Evolutionary conservation across 1,140 invertebrate genomes (phyloP).

Genomic region (Bathynomus jamesi): DNA sequence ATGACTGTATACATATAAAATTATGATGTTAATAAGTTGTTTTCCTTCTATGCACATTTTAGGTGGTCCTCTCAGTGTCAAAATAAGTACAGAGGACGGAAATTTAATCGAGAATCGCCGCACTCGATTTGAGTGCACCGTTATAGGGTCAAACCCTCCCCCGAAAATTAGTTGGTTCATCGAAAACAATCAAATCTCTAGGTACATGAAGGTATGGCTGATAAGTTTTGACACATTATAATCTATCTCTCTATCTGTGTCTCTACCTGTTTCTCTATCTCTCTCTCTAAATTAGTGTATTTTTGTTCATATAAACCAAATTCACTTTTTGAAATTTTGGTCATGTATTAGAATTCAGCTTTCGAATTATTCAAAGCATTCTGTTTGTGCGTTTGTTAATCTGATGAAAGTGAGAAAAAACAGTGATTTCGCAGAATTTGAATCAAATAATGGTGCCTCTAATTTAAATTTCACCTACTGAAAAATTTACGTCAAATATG

Average conservation of each 20-base stretch:
- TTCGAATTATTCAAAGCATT: too few species aligned
- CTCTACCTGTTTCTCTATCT: background rate
- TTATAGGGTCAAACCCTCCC: constrained; percentile 26
- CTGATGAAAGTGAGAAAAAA: too few species aligned
- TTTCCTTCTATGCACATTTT: too few species aligned
- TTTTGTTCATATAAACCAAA: too few species aligned
- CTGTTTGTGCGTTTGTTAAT: too few species aligned
- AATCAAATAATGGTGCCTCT: too few species aligned
- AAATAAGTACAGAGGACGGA: constrained; percentile 11
- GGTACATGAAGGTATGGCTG: background rate
- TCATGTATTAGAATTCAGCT: background rate
- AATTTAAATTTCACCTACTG: too few species aligned
- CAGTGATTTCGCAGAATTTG: too few species aligned
- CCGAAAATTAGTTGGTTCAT: constrained; percentile 16
- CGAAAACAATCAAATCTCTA: background rate
- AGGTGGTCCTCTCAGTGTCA: constrained; percentile 25
- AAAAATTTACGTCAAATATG: too few species aligned
- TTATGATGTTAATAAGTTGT: too few species aligned
- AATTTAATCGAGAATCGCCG: constrained; percentile 12
- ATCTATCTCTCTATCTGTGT: background rate
- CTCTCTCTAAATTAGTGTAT: background rate
- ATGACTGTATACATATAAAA: too few species aligned
- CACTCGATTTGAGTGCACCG: constrained; percentile 10
- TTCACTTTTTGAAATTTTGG: background rate
- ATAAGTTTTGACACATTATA: background rate